Evolutionary conservation across 2,797 vertebrate genomes (phyloP), one percentile per base, ranked within the genome.

Genomic region (Rhinichthys osculus): DNA sequence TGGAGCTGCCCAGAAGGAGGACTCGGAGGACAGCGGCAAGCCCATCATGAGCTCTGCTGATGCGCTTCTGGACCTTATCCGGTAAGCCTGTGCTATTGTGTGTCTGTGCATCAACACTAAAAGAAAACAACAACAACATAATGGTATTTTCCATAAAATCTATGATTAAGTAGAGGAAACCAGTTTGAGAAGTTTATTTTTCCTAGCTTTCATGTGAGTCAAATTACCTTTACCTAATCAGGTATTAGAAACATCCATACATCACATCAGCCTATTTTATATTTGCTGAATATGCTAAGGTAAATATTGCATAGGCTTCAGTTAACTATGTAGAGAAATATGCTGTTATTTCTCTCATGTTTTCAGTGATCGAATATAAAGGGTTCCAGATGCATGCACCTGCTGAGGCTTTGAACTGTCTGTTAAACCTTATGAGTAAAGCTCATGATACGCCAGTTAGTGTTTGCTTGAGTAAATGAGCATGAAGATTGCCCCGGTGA

Each of bases 41-140:
- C 96, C 97, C 11, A 97, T 99, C 92, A 97, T 98, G 95, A 99
- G 98, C 92, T 99, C 98, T 2, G 98, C 98, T 0, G 98, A 99
- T 1, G 98, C 98, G 42, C 95, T 99, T 90, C 95, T 99, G 90
- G 98, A 99, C 92, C 96, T 99, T 82, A 98, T 99, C 90, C 95
- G 98, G 98, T 99, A 95, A 95, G 91, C 17, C 38, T 57, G 52
- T 38, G 50, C 50, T 77, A 16, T 74, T 74, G 44, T 47, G 72
- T 74, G 17, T 47, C 16, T 9, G 27, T 23, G 7, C 5, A 81
- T 67, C 59, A 80, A 33, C 7, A 3, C 7, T 16, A 23, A 9
- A 59, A 59, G 5, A 9, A 0, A 59, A n/a, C 13, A 16, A 50
- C 44, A 16, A 47, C 7, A 21, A 57, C 19, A 57, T 57, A 1